A percentile compares a stretch with the other conserved stretches of the same genome.
phyloP scores from a whole-genome alignment of 2,113 vertebrate genomes.

The Uria lomvia region DNA sequence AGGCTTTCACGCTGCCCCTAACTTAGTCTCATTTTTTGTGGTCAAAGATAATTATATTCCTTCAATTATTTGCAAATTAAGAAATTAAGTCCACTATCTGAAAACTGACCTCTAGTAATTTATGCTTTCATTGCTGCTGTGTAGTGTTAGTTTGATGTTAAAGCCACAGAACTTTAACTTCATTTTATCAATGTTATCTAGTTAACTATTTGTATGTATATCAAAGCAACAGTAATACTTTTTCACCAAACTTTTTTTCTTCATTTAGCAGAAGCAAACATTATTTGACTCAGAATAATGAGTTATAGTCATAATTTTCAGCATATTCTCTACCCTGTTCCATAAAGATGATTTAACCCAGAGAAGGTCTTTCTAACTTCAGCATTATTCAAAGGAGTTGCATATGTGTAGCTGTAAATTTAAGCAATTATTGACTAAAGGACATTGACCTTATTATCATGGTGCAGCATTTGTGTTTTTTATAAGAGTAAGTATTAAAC shows the following conservation, averaged over 20 bases:
- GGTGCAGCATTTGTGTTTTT: not conserved
- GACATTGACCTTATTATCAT: not conserved
- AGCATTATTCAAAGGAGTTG: not conserved
- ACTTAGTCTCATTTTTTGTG: not conserved
- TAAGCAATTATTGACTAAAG: slow-evolving; percentile 1
- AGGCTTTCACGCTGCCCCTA: not conserved
- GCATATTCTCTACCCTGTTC: not conserved
- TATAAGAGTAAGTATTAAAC: not conserved
- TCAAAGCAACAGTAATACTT: not conserved
- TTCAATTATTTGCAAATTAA: not conserved
- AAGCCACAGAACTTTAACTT: not conserved
- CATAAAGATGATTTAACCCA: not conserved
- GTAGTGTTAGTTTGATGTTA: not conserved
- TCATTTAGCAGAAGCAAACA: not conserved
- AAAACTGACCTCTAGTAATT: not conserved
- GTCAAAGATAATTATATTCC: not conserved
- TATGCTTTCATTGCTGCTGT: not conserved
- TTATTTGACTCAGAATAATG: not conserved
- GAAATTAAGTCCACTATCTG: not conserved
- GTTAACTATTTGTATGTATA: not conserved
- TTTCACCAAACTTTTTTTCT: not conserved
- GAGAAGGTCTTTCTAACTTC: not conserved
- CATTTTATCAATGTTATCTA: not conserved
- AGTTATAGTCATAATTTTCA: not conserved
- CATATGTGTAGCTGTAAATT: not conserved